Base-by-base conservation (phyloP, 2,113 vertebrate species). In the Apeltes quadracus region DNA sequence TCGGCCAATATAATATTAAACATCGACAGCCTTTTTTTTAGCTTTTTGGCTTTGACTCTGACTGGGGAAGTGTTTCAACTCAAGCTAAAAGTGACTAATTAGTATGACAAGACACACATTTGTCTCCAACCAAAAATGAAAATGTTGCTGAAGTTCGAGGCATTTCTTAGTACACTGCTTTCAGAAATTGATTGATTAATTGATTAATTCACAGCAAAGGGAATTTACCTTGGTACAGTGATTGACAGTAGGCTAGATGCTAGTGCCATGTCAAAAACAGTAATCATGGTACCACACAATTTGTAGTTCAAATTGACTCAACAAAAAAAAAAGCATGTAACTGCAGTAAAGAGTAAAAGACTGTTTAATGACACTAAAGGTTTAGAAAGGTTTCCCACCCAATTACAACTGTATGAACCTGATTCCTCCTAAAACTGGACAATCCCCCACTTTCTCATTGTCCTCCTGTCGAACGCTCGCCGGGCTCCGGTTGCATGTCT, bases 81-180 rank as follows among this genome's bases (percentile, higher is more conserved):
- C 23, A 80, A 75, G 82, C 29, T 48, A 50, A 74, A 82, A 56
- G 8, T 38, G 15, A 41, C 7, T 16, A 18, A 32, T 65, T 5
- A 27, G 54, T 51, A 66, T 61, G 38, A 55, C 6, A 46, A 61
- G 5, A 29, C 3, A 11, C 36, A 55, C 50, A 36, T 76, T 67
- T 34, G 7, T 20, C 23, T 27, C 0, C 10, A 32, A 56, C 43
- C 68, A 90, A 90, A 91, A 14, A 71, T 29, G 84, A 84, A 91
- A 89, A 56, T 70, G 78, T 23, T 20, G 14, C 61, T 44, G n/a
- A n/a, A n/a, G n/a, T n/a, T 23, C 53, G 34, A 64, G 27, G 25
- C 44, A n/a, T 79, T 43, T 82, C 25, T n/a, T 77, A 56, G 15
- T 54, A n/a, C 25, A 4, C 5, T 4, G 1, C 36, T 68, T 55